Evolutionary conservation across 2,113 vertebrate species (phyloP), one percentile per base, ranked within the genome.

Genomic region (Bubo bubo): DNA sequence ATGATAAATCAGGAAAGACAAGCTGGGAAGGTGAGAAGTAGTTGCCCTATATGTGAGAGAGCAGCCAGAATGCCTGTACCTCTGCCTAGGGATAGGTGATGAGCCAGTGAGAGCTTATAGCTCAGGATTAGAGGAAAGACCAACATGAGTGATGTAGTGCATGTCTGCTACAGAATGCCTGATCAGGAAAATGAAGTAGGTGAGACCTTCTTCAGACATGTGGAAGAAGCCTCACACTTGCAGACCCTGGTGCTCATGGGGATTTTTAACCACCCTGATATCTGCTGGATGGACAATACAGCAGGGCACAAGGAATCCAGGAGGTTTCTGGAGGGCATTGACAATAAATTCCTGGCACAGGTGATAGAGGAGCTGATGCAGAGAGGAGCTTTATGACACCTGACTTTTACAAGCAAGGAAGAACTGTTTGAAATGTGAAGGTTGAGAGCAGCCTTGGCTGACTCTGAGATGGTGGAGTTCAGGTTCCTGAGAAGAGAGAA

Each of bases 301-400:
- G 26, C 32, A 63, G 32, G 70, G 32, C 34, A 82, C 64, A 66
- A 55, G 18, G 45, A 72, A 20, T 47, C 45, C 19, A 55, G 21
- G 52, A 90, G 34, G 8, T 66, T 81, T 86, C 58, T 34, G 32
- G 58, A 86, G 20, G 21, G 21, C 43, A 35, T 19, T 53, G 27
- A 19, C 58, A 45, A 9, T 68, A 45, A n/a, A 21, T 52, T 63
- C 10, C 34, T 70, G 50, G 64, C 28, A 27, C 14, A 32, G 32
- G 7, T 63, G 55, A 35, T 12, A 1, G 2, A 49, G n/a, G 39
- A 73, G 35, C 45, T 76, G 45, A 41, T 35, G 13, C 2, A 0
- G 50, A 52, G 50, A 39, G 35, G 19, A 75, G 10, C 37, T 76
- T 59, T 59, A 50, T 39, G 45, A 52, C 14, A 59, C 14, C 34